Evolutionary conservation across 2,888 invertebrate species (phyloP).

Genomic region (Athripsodes cinereus): DNA sequence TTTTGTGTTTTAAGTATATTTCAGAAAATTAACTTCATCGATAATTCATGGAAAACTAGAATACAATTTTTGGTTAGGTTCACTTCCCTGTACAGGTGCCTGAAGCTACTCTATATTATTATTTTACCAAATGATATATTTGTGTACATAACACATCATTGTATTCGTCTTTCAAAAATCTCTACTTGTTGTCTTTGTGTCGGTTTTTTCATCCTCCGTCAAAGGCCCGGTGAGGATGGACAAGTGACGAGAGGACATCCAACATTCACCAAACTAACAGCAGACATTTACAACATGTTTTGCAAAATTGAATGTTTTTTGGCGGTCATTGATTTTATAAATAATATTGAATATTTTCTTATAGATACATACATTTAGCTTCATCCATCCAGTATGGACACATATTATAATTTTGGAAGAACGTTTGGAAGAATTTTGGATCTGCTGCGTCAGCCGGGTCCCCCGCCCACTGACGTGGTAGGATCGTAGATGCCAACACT

Average conservation of each 20-base stretch:
- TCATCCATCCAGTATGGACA: too few relatives aligned
- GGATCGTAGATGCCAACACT: too few relatives aligned
- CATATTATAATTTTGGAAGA: too few relatives aligned
- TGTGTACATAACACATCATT: background rate
- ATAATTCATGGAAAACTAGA: too few relatives aligned
- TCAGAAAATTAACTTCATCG: too few relatives aligned
- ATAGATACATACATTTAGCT: too few relatives aligned
- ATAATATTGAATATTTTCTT: too few relatives aligned
- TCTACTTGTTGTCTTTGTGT: background rate
- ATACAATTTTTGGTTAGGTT: background rate
- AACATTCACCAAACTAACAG: background rate
- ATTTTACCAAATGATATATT: background rate
- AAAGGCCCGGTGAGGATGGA: conserved; percentile 7
- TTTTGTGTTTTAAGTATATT: too few relatives aligned
- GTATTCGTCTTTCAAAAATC: conserved; percentile 1
- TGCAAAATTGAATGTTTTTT: background rate
- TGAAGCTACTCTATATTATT: too few relatives aligned
- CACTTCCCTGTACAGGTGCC: background rate
- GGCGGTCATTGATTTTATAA: background rate
- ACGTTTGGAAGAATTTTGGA: too few relatives aligned
- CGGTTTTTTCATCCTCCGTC: conserved; percentile 11
- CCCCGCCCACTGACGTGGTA: too few relatives aligned
- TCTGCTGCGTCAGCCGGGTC: too few relatives aligned
- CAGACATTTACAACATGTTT: background rate
- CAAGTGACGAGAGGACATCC: conserved; percentile 8